These are phyloP conservation scores for Lagodon rhomboides DNA, from an alignment of 2,797 vertebrate genomes.

Conservation along the genomic window DNA sequence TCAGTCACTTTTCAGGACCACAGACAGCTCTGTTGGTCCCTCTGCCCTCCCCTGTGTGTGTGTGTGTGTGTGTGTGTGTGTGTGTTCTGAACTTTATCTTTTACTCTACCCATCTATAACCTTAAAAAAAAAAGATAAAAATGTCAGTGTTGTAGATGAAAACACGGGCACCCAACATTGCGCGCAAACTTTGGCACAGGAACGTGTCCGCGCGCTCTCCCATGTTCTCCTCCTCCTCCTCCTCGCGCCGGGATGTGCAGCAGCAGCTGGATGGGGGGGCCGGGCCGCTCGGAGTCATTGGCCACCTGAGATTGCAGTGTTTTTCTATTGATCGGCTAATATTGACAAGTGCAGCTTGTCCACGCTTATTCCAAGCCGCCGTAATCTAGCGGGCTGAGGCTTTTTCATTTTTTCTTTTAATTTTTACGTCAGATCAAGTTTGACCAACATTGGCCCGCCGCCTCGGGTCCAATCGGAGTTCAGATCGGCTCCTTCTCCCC, in stretches of 20 bases:
- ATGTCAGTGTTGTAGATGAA: not conserved
- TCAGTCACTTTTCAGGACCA: conserved; percentile 69
- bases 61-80: not conserved
- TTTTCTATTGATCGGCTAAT: conserved; percentile 82
- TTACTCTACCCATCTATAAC: not conserved
- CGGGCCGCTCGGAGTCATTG: conserved; percentile 52
- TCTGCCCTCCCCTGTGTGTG: not conserved
- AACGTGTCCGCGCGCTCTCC: not conserved
- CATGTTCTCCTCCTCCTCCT: no score
- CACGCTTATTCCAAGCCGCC: conserved; percentile 77
- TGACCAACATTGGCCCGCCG: conserved; percentile 89
- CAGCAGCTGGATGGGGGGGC: conserved; percentile 58
- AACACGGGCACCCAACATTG: not conserved
- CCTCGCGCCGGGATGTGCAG: not conserved
- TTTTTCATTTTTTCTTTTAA: conserved; percentile 65
- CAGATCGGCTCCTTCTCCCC: conserved; percentile 79
- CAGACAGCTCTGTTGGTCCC: conserved; percentile 69
- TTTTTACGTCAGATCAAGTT: conserved; percentile 92
- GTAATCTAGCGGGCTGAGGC: conserved; percentile 56
- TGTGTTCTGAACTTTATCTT: not conserved
- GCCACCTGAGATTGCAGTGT: conserved; percentile 85
- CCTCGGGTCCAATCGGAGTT: conserved; percentile 90
- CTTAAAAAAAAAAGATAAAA: not conserved
- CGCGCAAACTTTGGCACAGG: conserved; percentile 7
- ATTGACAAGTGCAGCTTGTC: conserved; percentile 83